phyloP scores from a whole-genome alignment of 2,797 vertebrate species.

The Enteromius radiatus region DNA sequence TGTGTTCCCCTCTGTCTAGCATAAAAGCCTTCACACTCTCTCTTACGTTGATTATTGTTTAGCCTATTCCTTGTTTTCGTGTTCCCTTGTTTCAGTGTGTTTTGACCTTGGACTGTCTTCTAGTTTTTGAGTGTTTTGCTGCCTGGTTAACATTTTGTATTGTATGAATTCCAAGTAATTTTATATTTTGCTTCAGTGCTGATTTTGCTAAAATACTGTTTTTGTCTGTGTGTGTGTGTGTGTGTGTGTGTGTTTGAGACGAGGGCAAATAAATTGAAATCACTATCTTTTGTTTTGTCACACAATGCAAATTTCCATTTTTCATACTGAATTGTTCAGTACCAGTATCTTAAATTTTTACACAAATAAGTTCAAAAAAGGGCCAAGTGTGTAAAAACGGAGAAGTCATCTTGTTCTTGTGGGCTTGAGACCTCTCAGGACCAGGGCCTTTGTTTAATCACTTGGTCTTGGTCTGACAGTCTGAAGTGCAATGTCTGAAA shows the following conservation, averaged over 20 bases:
- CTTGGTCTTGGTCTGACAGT: neutral
- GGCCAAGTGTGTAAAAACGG: neutral
- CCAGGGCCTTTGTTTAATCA: neutral
- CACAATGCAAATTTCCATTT: neutral
- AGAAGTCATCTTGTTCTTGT: neutral
- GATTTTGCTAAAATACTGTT: neutral
- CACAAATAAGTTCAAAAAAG: neutral
- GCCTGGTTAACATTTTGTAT: neutral
- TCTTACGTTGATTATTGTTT: too few species aligned
- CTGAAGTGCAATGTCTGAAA: neutral
- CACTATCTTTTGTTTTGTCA: neutral
- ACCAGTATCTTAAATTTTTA: neutral
- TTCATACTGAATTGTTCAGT: neutral
- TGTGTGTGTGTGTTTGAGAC: neutral
- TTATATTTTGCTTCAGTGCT: slow-evolving; percentile 1
- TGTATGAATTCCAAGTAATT: neutral
- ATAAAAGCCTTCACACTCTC: too few species aligned
- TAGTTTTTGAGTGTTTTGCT: too few species aligned
- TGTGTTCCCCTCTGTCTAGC: too few species aligned
- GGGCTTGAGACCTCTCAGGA: slow-evolving; percentile 2
- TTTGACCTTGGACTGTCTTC: too few species aligned
- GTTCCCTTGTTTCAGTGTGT: too few species aligned
- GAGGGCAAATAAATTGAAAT: neutral
- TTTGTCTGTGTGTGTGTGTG: too few species aligned
- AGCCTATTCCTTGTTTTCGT: too few species aligned